Conservation (phyloP, 2,113 vertebrate genomes). For the Procavia capensis region DNA sequence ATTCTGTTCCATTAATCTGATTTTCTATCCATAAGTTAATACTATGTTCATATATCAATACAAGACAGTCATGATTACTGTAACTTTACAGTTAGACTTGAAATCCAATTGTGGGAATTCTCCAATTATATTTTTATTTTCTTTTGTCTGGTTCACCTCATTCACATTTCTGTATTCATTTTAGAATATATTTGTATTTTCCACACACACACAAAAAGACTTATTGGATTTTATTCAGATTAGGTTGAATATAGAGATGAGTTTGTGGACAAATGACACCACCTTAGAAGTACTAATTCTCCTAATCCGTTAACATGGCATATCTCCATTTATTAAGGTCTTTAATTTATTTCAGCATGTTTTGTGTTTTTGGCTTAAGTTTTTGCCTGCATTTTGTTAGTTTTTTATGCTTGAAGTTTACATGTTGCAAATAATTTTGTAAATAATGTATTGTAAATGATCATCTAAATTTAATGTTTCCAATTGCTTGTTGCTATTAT, state of each 20-base stretch:
- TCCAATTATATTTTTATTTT: not conserved
- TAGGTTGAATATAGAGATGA: not conserved
- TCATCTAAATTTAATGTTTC: constrained; percentile 5
- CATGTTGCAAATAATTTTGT: not conserved
- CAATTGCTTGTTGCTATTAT: not conserved
- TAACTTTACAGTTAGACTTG: not conserved
- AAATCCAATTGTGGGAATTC: not conserved
- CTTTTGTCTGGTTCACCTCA: not conserved
- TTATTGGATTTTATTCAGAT: not conserved
- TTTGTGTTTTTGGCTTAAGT: not conserved
- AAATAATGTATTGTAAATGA: not conserved
- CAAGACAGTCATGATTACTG: not conserved
- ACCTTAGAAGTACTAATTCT: not conserved
- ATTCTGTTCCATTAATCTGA: not conserved
- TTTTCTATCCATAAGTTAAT: not conserved
- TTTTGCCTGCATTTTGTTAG: not conserved
- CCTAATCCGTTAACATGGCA: not conserved
- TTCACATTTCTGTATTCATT: not conserved
- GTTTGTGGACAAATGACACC: not conserved
- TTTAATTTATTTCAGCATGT: not conserved
- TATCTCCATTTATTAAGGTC: not conserved
- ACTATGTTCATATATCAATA: not conserved
- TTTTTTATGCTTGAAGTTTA: not conserved
- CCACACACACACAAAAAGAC: not conserved
- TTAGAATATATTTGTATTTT: not conserved